Evolutionary conservation across 2,113 vertebrate species (phyloP).

Genomic region (Hypomesus transpacificus): DNA sequence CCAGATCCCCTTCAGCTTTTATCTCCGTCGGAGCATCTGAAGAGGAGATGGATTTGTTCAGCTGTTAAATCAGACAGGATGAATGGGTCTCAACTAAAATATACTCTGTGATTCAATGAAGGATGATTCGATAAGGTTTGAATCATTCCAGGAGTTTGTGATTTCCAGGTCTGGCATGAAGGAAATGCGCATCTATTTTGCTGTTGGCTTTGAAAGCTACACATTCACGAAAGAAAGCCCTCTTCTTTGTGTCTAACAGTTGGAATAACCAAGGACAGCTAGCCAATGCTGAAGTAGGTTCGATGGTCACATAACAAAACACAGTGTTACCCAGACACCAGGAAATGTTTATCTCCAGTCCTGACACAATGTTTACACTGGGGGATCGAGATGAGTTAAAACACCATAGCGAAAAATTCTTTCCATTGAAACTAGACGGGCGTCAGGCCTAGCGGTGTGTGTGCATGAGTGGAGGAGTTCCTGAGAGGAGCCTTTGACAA

Average conservation of each 20-base stretch:
- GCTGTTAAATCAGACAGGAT: neutral
- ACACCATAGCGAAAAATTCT: slow-evolving; percentile 18
- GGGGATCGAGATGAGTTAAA: slow-evolving; percentile 34
- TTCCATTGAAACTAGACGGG: slow-evolving; percentile 18
- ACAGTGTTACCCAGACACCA: slow-evolving; percentile 30
- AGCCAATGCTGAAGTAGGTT: neutral
- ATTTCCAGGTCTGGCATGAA: neutral
- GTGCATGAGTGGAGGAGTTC: too few relatives aligned
- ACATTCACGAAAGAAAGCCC: neutral
- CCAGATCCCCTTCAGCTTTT: neutral
- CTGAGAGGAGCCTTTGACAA: too few relatives aligned
- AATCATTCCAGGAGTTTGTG: neutral
- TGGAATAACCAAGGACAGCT: neutral
- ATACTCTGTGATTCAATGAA: neutral
- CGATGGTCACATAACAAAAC: slow-evolving; percentile 14
- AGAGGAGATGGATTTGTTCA: neutral
- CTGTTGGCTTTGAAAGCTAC: neutral
- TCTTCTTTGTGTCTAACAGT: neutral
- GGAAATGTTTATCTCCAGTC: slow-evolving; percentile 51
- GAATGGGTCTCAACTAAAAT: neutral
- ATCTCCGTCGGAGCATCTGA: neutral
- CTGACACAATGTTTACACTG: slow-evolving; percentile 44
- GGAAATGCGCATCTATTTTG: neutral
- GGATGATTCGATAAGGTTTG: neutral
- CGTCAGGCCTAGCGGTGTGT: too few relatives aligned